Evolutionary conservation across 2,113 vertebrate species (phyloP).

Genomic region (Nymphicus hollandicus): DNA sequence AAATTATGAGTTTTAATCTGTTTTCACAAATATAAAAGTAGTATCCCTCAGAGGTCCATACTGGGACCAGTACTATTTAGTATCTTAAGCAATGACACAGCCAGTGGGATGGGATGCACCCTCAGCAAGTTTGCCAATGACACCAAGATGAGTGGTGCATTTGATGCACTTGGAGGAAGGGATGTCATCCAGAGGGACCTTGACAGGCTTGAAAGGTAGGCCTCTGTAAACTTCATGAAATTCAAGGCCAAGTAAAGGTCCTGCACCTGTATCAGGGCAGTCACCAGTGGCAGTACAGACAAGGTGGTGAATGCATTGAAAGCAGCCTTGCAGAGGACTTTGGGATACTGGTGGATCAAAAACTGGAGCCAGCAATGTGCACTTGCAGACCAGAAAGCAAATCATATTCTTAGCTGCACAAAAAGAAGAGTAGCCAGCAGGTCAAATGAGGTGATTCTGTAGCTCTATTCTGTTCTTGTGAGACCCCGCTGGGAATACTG

Average conservation of each 20-base stretch:
- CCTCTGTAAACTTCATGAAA: neutral
- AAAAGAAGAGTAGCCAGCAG: neutral
- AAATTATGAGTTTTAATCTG: too few species aligned
- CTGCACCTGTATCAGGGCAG: neutral
- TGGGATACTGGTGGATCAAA: neutral
- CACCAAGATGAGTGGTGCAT: neutral
- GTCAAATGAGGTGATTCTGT: neutral
- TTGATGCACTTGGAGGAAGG: neutral
- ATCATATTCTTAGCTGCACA: neutral
- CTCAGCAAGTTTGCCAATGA: neutral
- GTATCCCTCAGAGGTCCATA: neutral
- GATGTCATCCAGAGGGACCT: neutral
- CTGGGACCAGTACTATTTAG: neutral
- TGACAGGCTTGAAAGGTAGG: neutral
- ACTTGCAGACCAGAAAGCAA: neutral
- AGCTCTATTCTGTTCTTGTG: neutral
- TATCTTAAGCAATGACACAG: neutral
- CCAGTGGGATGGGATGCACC: neutral
- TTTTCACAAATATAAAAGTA: too few species aligned
- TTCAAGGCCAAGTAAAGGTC: neutral
- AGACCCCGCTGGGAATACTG: neutral
- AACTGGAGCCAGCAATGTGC: neutral
- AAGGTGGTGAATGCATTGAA: accelerated
- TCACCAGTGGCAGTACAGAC: neutral
- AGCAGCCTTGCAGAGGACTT: neutral